Evolutionary conservation across 2,888 invertebrate species (phyloP).

Genomic region (Serrognathus titanus): DNA sequence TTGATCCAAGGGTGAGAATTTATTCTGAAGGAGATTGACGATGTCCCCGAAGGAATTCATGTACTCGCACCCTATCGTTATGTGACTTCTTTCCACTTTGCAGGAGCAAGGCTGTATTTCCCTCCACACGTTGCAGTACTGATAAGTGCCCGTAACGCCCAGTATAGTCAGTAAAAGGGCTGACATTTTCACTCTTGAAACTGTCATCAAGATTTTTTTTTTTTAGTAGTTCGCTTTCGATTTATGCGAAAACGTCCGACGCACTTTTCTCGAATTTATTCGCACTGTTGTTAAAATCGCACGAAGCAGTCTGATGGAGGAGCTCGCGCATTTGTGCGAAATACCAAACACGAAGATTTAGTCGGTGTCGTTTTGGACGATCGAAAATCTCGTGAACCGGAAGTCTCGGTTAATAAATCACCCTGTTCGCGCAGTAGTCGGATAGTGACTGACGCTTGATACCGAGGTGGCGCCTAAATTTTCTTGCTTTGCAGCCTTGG

Average conservation of each 20-base stretch:
- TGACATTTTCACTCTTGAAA: slow-evolving; percentile 2
- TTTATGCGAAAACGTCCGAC: background rate
- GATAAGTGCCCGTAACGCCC: slow-evolving; percentile 51
- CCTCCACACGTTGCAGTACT: slow-evolving; percentile 73
- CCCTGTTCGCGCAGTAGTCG: slow-evolving; percentile 27
- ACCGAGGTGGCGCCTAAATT: slow-evolving; percentile 37
- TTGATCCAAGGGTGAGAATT: slow-evolving; percentile 69
- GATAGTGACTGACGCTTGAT: slow-evolving; percentile 30
- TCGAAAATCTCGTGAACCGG: background rate
- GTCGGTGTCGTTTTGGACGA: background rate
- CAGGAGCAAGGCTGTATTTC: slow-evolving; percentile 85
- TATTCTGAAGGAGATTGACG: slow-evolving; percentile 67
- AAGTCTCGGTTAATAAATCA: slow-evolving; percentile 24
- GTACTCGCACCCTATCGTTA: slow-evolving; percentile 71
- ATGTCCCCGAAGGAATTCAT: slow-evolving; percentile 75
- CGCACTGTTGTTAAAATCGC: background rate
- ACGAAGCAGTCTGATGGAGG: background rate
- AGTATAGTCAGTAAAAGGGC: slow-evolving; percentile 2
- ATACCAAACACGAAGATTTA: background rate
- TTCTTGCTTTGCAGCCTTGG: slow-evolving; percentile 31
- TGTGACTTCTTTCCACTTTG: slow-evolving; percentile 58
- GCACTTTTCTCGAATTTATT: background rate
- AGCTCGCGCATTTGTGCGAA: background rate
- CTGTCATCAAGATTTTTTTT: slow-evolving; percentile 13
- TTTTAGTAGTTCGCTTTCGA: background rate